phyloP scores from a whole-genome alignment of 1,140 invertebrate species.

The Trigoniulus corallinus region DNA sequence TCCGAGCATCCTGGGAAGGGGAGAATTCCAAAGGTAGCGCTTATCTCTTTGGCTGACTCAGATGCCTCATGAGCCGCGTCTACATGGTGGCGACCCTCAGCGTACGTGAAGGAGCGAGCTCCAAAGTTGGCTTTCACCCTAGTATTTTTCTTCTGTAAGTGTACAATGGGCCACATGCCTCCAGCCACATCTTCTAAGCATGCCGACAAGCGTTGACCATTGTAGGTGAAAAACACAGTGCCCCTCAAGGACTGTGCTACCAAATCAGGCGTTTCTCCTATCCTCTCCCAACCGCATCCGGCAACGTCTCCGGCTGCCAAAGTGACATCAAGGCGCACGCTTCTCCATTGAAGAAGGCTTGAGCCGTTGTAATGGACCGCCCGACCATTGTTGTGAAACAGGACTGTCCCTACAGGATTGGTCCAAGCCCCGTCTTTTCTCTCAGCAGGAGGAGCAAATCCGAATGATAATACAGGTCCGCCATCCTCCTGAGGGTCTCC shows the following conservation, averaged over 20 bases:
- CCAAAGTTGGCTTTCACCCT: constrained; percentile 28
- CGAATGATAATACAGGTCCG: constrained; percentile 25
- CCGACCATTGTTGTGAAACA: constrained; percentile 27
- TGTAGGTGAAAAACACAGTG: constrained; percentile 26
- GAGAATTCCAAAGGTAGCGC: constrained; percentile 22
- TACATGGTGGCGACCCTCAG: constrained; percentile 24
- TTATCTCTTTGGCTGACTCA: constrained; percentile 22
- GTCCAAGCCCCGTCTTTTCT: constrained; percentile 27
- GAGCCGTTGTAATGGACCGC: constrained; percentile 29
- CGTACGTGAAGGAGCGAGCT: constrained; percentile 23
- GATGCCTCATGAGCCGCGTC: constrained; percentile 22
- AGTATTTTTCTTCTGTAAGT: constrained; percentile 28
- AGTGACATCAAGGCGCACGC: constrained; percentile 23
- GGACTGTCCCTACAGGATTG: constrained; percentile 26
- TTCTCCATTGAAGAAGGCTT: constrained; percentile 27
- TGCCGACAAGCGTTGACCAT: constrained; percentile 19
- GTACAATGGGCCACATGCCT: constrained; percentile 26
- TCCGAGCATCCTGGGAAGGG: constrained; percentile 23
- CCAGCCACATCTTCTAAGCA: constrained; percentile 25
- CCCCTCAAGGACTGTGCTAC: constrained; percentile 19
- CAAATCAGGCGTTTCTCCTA: constrained; percentile 13
- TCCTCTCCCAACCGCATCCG: constrained; percentile 28
- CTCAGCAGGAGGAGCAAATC: constrained; percentile 26
- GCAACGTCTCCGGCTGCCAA: constrained; percentile 23
- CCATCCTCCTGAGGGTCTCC: constrained; percentile 26